These are phyloP conservation scores for Anolis sagrei DNA, from an alignment of 2,113 vertebrate genomes.

Conservation along the genomic window DNA sequence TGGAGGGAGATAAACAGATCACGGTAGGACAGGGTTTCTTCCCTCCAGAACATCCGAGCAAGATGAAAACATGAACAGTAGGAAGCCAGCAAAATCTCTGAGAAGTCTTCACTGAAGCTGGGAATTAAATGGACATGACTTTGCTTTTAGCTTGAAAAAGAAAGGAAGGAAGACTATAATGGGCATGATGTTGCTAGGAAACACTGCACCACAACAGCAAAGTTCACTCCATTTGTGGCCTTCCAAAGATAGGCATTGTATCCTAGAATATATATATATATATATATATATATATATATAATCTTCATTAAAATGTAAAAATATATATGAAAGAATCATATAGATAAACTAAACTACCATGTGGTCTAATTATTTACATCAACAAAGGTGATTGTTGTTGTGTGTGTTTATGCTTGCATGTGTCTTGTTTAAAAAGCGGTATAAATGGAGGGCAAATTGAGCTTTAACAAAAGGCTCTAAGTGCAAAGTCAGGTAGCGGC, in stretches of 20 bases:
- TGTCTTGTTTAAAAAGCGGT: constrained; percentile 22
- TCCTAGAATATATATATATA: constrained; percentile 38
- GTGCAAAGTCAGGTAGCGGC: constrained; percentile 2
- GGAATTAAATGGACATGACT: constrained; percentile 82
- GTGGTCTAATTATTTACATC: constrained; percentile 20
- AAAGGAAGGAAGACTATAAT: constrained; percentile 66
- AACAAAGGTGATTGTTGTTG: background rate
- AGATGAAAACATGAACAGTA: constrained; percentile 78
- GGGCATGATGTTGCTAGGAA: constrained; percentile 79
- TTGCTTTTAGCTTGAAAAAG: constrained; percentile 74
- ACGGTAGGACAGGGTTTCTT: constrained; percentile 52
- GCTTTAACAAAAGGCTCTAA: constrained; percentile 38
- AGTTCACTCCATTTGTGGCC: constrained; percentile 70
- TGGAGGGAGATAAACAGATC: constrained; percentile 73
- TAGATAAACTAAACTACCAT: constrained; percentile 50
- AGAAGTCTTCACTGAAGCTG: constrained; percentile 78
- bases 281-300: constrained; percentile 38
- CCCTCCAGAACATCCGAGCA: constrained; percentile 71
- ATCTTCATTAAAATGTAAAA: constrained; percentile 66
- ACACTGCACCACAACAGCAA: constrained; percentile 65
- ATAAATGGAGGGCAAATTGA: constrained; percentile 16
- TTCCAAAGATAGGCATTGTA: constrained; percentile 61
- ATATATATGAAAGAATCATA: constrained; percentile 51
- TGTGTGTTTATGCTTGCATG: background rate
- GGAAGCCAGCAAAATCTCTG: constrained; percentile 76